Evolutionary conservation across 92 coral and sea anemone genomes (phyloP), one percentile per base, ranked within the genome.

Genomic region (Palythoa grandis): DNA sequence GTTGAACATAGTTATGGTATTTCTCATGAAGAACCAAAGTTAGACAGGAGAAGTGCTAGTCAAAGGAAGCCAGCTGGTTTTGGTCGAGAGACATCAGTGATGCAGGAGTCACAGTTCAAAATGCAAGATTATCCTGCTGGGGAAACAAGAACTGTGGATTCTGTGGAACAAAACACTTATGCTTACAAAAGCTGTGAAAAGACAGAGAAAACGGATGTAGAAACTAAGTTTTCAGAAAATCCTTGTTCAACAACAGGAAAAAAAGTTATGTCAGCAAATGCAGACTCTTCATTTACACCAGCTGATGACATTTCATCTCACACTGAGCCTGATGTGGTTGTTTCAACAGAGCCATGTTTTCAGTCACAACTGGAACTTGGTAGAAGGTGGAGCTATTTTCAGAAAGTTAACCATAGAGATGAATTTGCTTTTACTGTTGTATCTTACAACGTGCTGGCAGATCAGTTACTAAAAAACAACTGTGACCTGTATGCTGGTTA

Each of bases 401-500:
- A 71, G 66, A 85, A 86, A 16, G 70, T 86, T 74, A 71, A 70
- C 19, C 70, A 79, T 39, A 56, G 20, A 47, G 48, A 66, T 52
- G 93, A 90, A 25, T 87, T 94, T 25, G 17, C 61, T n/a, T 96
- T 96, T 38, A 91, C 80, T n/a, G 83, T 96, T 23, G 89, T 96
- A 38, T 92, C 98, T 13, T 96, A 96, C 78, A 96, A 96, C 87
- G 84, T 95, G 0, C 88, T 96, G 70, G 95, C 98, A 13, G 98
- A 96, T 90, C 79, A 86, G 24, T 85, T 96, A 65, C 83, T 96
- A 25, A 83, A 91, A 52, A 79, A 93, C 17, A 90, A 96, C 72
- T 82, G 78, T 66, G 53, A 52, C 58, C 84, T 96, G 58, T 96
- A 96, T 78, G 82, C 86, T 23, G 86, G 72, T 38, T 94, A 93